A percentile compares a stretch with the other conserved stretches of the same genome.
These are phyloP conservation scores for Phaedon cochleariae DNA, from an alignment of 2,888 invertebrate genomes.

Conservation along the genomic window DNA sequence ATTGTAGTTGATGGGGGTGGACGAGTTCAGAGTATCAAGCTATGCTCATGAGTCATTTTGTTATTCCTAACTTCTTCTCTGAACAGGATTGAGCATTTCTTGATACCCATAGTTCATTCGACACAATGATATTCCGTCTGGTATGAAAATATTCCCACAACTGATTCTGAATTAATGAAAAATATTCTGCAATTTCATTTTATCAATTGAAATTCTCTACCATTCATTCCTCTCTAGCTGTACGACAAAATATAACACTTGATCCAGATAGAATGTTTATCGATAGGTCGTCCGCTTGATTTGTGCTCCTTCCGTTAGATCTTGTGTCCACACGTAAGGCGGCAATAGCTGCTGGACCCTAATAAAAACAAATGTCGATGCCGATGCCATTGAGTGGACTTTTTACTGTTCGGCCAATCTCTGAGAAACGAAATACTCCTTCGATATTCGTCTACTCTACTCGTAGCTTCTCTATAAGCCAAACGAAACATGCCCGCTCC, in stretches of 20 bases:
- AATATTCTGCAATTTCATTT: background rate
- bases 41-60: no score
- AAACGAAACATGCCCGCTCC: conserved; percentile 2
- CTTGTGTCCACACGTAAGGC: conserved; percentile 27
- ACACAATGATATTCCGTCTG: no score
- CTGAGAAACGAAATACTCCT: conserved; percentile 3
- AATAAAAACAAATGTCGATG: conserved; percentile 35
- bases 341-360: conserved; percentile 27
- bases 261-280: conserved; percentile 7
- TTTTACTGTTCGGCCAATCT: conserved; percentile 21
- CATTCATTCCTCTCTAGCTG: no score
- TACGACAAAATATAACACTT: background rate
- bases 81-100: no score
- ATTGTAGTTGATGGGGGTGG: no score
- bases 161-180: no score
- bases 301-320: conserved; percentile 28
- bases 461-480: conserved; percentile 4
- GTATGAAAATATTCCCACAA: no score
- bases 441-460: conserved; percentile 9
- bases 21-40: no score
- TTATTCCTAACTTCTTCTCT: no score
- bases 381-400: conserved; percentile 31
- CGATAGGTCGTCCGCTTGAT: conserved; percentile 20
- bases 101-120: no score
- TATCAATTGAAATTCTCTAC: background rate